phyloP scores from a whole-genome alignment of 2,797 vertebrate genomes.

The Pelobates cultripes region DNA sequence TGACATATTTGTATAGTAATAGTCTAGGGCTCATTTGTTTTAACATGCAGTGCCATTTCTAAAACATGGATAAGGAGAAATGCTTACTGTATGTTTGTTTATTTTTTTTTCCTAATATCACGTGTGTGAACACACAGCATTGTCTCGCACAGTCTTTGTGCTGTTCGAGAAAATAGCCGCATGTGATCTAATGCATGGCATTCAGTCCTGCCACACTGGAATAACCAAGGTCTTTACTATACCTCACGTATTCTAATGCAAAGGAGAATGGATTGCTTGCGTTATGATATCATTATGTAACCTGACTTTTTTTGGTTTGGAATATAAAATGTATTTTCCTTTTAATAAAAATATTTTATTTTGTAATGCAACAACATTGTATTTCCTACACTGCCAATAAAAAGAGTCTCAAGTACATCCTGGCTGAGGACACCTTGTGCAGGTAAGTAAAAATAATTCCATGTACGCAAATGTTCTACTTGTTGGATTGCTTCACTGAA shows the following conservation, averaged over 20 bases:
- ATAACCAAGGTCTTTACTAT: slow-evolving; percentile 14
- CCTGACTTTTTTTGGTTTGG: slow-evolving; percentile 61
- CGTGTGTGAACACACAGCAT: not conserved
- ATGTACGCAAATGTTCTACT: too few relatives aligned
- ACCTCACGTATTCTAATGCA: slow-evolving; percentile 66
- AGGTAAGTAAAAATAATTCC: too few relatives aligned
- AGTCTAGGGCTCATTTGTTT: not conserved
- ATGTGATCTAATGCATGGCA: slow-evolving; percentile 38
- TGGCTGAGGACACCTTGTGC: not conserved
- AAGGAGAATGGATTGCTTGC: slow-evolving; percentile 64
- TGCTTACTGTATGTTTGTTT: too few relatives aligned
- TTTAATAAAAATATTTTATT: slow-evolving; percentile 72
- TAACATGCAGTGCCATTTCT: too few relatives aligned
- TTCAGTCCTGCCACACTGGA: not conserved
- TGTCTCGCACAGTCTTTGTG: not conserved
- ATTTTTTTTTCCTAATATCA: too few relatives aligned
- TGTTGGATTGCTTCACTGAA: too few relatives aligned
- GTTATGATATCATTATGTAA: slow-evolving; percentile 57
- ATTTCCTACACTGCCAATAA: slow-evolving; percentile 59
- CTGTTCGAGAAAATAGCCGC: slow-evolving; percentile 8
- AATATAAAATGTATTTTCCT: slow-evolving; percentile 72
- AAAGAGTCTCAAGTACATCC: not conserved
- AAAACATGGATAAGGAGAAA: too few relatives aligned
- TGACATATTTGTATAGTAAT: not conserved
- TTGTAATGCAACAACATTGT: slow-evolving; percentile 69